A percentile compares a stretch with the other conserved stretches of the same genome.
These are phyloP conservation scores for Holothuria glaberrima DNA, from an alignment of 35 echinoderm and acorn worm genomes.

Conservation along the genomic window DNA sequence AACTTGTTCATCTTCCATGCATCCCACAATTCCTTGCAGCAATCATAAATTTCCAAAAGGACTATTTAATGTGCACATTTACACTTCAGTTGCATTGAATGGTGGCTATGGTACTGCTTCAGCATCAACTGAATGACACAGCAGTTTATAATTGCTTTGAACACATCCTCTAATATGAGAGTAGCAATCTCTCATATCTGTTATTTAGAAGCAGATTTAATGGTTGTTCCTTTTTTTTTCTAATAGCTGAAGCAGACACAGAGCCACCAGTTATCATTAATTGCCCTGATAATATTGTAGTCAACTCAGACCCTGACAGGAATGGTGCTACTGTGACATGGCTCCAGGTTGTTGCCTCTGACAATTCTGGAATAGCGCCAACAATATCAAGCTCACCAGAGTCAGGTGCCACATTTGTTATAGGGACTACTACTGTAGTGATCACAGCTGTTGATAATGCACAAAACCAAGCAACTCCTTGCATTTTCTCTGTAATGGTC, in stretches of 20 bases:
- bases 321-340: conserved; percentile 33
- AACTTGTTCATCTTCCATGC: too few species aligned
- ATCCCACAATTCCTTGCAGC: too few species aligned
- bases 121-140: too few species aligned
- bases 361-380: conserved; percentile 23
- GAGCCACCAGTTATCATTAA: conserved; percentile 34
- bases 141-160: too few species aligned
- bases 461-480: not conserved
- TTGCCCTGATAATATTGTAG: not conserved
- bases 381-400: not conserved
- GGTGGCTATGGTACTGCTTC: too few species aligned
- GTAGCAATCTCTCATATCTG: too few species aligned
- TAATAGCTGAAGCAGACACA: not conserved
- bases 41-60: too few species aligned
- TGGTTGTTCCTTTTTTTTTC: not conserved
- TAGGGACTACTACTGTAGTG: conserved; percentile 8
- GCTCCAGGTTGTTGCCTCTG: conserved; percentile 20
- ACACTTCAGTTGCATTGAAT: too few species aligned
- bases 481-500: conserved; percentile 26
- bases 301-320: not conserved
- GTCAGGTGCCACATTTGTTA: not conserved
- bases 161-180: too few species aligned
- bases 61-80: too few species aligned
- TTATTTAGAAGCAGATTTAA: too few species aligned
- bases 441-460: conserved; percentile 16